Percentiles rank a stretch among this genome's conserved stretches.
Conservation (phyloP, 2,797 vertebrate genomes). For the Danio kyathit region DNA sequence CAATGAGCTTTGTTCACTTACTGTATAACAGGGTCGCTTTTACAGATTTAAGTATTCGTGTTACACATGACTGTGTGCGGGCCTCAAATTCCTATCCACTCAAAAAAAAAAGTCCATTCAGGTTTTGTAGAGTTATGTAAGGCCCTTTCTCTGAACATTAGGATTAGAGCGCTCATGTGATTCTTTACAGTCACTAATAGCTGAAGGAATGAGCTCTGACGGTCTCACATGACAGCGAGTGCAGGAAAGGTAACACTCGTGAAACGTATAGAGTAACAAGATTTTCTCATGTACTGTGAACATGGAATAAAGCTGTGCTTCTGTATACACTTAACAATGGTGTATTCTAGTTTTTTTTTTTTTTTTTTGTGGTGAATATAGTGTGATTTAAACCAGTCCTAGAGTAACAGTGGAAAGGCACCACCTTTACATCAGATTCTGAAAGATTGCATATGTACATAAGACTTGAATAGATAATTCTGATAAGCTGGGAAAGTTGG, state of each 20-base stretch:
- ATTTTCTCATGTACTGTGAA: neutral
- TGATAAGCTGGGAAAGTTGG: too few species aligned
- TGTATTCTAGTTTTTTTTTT: too few species aligned
- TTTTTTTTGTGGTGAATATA: too few species aligned
- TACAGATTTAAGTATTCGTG: slow-evolving; percentile 6
- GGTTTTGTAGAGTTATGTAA: slow-evolving; percentile 58
- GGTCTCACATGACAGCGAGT: slow-evolving; percentile 15
- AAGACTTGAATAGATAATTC: too few species aligned
- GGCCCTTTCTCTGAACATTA: slow-evolving; percentile 49
- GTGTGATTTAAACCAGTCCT: too few species aligned
- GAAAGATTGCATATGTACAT: too few species aligned
- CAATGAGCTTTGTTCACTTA: slow-evolving; percentile 24
- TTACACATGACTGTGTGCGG: slow-evolving; percentile 27
- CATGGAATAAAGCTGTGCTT: neutral
- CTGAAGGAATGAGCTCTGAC: slow-evolving; percentile 17
- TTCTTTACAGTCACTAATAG: neutral
- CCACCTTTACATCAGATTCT: too few species aligned
- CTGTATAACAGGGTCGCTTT: neutral
- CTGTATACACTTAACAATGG: neutral
- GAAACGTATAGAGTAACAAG: neutral
- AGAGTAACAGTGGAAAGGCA: too few species aligned
- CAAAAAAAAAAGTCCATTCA: neutral
- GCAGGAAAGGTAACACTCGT: neutral
- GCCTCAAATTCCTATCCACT: neutral
- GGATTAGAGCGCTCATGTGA: slow-evolving; percentile 69